Conservation (phyloP, 2,113 vertebrate genomes). For the Copsychus sechellarum region DNA sequence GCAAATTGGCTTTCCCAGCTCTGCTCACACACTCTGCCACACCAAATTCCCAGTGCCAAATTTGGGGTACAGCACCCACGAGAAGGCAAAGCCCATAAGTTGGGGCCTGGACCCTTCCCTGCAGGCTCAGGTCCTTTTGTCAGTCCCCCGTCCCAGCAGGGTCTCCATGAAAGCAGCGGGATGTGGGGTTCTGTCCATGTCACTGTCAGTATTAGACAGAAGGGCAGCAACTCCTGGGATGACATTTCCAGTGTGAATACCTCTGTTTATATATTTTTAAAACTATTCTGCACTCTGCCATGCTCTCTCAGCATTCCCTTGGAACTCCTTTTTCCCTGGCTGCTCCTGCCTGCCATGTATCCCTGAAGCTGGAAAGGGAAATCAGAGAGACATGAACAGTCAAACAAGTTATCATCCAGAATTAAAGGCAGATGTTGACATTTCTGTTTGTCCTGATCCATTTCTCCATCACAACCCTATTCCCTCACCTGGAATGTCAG, state of each 20-base stretch:
- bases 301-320: not conserved
- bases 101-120: not conserved
- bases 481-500: not conserved
- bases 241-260: not conserved
- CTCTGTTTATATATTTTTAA: not conserved
- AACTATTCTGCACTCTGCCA: not conserved
- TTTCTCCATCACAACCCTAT: not conserved
- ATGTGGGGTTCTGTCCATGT: accelerated
- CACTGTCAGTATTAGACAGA: not conserved
- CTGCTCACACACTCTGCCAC: not conserved
- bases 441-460: not conserved
- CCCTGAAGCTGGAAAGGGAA: not conserved
- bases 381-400: not conserved
- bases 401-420: not conserved
- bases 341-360: not conserved
- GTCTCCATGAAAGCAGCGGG: not conserved
- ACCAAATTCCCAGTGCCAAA: not conserved
- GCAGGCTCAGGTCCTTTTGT: not conserved
- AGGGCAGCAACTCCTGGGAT: not conserved
- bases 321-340: not conserved
- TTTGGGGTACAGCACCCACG: not conserved
- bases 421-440: not conserved
- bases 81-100: not conserved
- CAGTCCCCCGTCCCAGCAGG: not conserved
- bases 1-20: not conserved